Conservation (phyloP, 2,888 invertebrate genomes). For the Cheilosia grossa region DNA sequence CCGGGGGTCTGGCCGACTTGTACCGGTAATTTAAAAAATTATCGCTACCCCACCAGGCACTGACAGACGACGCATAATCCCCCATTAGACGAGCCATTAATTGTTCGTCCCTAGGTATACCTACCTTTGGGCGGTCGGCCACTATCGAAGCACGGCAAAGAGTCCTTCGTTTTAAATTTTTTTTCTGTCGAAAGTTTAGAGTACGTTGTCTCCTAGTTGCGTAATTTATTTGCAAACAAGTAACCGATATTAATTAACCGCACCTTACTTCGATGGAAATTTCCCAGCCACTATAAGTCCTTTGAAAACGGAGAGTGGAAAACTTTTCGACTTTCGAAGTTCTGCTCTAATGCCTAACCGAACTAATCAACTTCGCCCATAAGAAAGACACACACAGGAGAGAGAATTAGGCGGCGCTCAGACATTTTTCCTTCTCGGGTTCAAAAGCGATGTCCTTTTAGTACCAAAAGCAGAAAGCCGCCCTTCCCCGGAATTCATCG, state of each 20-base stretch:
- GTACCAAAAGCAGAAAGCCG: constrained; percentile 43
- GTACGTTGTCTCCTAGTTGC: constrained; percentile 37
- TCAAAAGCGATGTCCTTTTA: constrained; percentile 32
- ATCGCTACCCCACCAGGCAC: constrained; percentile 51
- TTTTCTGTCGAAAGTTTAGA: constrained; percentile 27
- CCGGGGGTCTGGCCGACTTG: neutral
- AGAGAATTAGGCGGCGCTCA: constrained; percentile 66
- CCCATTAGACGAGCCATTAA: constrained; percentile 59
- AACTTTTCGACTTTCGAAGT: constrained; percentile 73
- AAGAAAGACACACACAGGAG: constrained; percentile 36
- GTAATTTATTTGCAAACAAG: constrained; percentile 73
- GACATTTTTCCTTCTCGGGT: constrained; percentile 26
- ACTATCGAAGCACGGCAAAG: too few relatives aligned
- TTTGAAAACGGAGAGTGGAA: constrained; percentile 59
- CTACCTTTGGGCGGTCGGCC: constrained; percentile 11
- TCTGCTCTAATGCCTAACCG: constrained; percentile 74
- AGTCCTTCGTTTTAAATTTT: constrained; percentile 5
- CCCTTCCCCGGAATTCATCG: constrained; percentile 56
- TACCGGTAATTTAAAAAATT: constrained; percentile 44
- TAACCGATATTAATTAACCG: constrained; percentile 74
- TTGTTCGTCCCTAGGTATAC: neutral
- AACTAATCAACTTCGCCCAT: constrained; percentile 70
- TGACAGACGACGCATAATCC: constrained; percentile 29
- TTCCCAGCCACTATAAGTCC: constrained; percentile 20
- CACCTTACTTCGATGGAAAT: constrained; percentile 58